A percentile compares a stretch with the other conserved stretches of the same genome.
These are phyloP conservation scores for Malacoraja senta DNA, from an alignment of 2,797 vertebrate species.

Conservation along the genomic window DNA sequence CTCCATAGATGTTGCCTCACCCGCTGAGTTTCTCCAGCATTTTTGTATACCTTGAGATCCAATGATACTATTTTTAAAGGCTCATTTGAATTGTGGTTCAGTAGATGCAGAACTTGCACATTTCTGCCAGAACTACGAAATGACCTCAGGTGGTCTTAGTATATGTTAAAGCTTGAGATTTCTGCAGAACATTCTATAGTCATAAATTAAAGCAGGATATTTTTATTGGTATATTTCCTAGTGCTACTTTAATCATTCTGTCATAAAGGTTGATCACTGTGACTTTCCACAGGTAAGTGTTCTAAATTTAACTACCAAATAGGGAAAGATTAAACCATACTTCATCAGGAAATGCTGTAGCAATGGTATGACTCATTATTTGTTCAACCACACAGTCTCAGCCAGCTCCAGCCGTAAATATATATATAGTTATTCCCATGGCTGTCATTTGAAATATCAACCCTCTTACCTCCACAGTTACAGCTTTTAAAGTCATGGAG, in stretches of 20 bases:
- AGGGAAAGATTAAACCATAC: not conserved
- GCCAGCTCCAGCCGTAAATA: not conserved
- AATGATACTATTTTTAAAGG: not conserved
- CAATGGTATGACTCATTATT: not conserved
- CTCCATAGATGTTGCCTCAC: no score
- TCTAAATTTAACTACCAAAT: constrained; percentile 11
- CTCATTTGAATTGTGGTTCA: not conserved
- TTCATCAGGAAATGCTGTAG: constrained; percentile 25
- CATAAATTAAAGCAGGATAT: not conserved
- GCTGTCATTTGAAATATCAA: constrained; percentile 17
- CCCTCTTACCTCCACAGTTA: not conserved
- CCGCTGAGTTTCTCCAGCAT: no score
- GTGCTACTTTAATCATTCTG: not conserved
- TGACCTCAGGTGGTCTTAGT: not conserved
- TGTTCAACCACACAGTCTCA: not conserved
- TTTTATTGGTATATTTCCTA: not conserved
- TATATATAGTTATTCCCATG: constrained; percentile 26
- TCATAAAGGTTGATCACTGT: not conserved
- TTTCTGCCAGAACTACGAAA: not conserved
- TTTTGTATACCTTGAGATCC: not conserved
- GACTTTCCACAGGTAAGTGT: not conserved
- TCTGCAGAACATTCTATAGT: not conserved
- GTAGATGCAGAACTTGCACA: not conserved
- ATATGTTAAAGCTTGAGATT: not conserved
- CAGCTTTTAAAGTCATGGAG: no score